These are phyloP conservation scores for Aradophagus sp. DNA, from an alignment of 1,140 invertebrate genomes.

Conservation along the genomic window DNA sequence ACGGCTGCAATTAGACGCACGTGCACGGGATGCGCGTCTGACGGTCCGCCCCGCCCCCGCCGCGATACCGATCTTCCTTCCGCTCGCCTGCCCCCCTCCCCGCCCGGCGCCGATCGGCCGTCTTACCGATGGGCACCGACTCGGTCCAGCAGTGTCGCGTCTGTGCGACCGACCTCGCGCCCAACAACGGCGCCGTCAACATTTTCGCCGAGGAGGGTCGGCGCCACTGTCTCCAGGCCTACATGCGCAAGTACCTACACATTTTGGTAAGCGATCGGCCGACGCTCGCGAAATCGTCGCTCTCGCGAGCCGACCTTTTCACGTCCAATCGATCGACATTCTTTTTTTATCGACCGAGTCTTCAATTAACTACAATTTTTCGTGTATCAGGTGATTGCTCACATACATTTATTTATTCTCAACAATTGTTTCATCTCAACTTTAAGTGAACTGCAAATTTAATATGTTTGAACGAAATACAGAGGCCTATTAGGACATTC, in stretches of 20 bases:
- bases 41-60: constrained; percentile 17
- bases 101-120: too few relatives aligned
- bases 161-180: constrained; percentile 73
- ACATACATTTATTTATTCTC: too few relatives aligned
- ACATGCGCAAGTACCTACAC: constrained; percentile 77
- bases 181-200: constrained; percentile 66
- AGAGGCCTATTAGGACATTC: too few relatives aligned
- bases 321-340: too few relatives aligned
- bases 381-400: too few relatives aligned
- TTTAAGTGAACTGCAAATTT: too few relatives aligned
- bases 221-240: constrained; percentile 73
- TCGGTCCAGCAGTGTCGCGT: constrained; percentile 72
- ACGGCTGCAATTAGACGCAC: constrained; percentile 40
- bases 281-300: too few relatives aligned
- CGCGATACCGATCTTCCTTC: constrained; percentile 13
- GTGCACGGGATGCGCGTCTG: constrained; percentile 31
- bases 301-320: too few relatives aligned
- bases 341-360: too few relatives aligned
- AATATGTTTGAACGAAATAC: too few relatives aligned
- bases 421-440: too few relatives aligned
- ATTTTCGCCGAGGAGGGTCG: constrained; percentile 76
- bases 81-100: background rate
- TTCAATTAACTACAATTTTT: too few relatives aligned
- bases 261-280: constrained; percentile 71
- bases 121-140: constrained; percentile 62